A percentile compares a stretch with the other conserved stretches of the same genome.
phyloP scores from a whole-genome alignment of 2,888 invertebrate genomes.

The Xestia ashworthii region DNA sequence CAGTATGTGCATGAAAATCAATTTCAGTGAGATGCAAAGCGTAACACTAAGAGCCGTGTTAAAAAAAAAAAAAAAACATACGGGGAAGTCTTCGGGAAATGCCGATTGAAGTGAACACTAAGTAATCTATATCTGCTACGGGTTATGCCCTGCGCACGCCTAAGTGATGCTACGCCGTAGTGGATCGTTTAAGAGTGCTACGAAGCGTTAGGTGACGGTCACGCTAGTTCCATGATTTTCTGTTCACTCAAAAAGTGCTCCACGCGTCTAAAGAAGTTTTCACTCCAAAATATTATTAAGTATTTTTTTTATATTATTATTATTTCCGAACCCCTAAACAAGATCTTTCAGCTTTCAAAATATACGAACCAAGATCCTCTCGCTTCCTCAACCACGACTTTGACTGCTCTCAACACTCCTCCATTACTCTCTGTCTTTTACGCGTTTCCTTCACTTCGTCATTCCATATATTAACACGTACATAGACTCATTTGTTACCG shows the following conservation, averaged over 20 bases:
- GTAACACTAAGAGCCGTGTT: neutral
- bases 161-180: too few relatives aligned
- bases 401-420: slow-evolving; percentile 43
- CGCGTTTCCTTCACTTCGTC: slow-evolving; percentile 64
- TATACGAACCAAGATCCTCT: slow-evolving; percentile 25
- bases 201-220: too few relatives aligned
- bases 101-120: too few relatives aligned
- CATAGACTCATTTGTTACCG: slow-evolving; percentile 59
- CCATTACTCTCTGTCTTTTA: slow-evolving; percentile 65
- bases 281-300: too few relatives aligned
- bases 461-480: slow-evolving; percentile 66
- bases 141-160: too few relatives aligned
- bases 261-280: too few relatives aligned
- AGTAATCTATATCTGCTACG: too few relatives aligned
- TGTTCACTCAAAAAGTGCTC: too few relatives aligned
- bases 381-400: slow-evolving; percentile 27
- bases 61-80: neutral
- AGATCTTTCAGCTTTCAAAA: slow-evolving; percentile 8
- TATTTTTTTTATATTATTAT: too few relatives aligned
- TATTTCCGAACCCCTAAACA: neutral
- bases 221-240: too few relatives aligned
- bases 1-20: neutral
- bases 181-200: too few relatives aligned
- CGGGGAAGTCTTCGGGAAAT: too few relatives aligned
- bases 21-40: neutral